A percentile compares a stretch with the other conserved stretches of the same genome.
Conservation (phyloP, 2,113 vertebrate genomes). For the Plecturocebus donacophilus region DNA sequence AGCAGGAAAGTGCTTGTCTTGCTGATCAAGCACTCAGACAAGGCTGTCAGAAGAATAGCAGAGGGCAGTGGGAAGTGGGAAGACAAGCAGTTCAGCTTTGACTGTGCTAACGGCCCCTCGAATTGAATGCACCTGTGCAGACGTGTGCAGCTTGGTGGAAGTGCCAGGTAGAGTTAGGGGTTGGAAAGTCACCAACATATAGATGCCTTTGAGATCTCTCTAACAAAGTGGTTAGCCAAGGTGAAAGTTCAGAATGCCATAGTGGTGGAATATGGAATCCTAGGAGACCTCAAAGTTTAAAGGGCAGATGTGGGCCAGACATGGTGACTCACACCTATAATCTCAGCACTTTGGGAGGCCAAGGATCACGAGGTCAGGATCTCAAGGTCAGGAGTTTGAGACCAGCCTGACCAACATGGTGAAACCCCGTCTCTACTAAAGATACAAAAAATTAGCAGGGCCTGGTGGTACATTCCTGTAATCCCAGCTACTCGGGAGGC, state of each 20-base stretch:
- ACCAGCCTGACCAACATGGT: too few relatives aligned
- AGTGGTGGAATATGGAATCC: background rate
- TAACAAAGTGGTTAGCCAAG: background rate
- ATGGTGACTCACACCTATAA: too few relatives aligned
- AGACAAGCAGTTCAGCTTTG: background rate
- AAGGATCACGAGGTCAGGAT: too few relatives aligned
- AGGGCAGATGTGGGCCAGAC: background rate
- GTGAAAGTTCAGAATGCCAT: too few relatives aligned
- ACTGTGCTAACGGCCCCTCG: accelerated
- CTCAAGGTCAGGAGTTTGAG: too few relatives aligned
- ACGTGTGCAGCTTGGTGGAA: background rate
- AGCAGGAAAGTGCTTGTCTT: background rate
- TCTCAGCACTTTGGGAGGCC: too few relatives aligned
- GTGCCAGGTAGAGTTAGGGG: background rate
- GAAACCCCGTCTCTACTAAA: too few relatives aligned
- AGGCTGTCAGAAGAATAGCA: background rate
- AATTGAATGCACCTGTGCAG: accelerated
- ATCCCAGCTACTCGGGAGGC: too few relatives aligned
- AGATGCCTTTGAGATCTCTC: background rate
- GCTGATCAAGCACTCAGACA: accelerated
- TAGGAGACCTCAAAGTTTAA: background rate
- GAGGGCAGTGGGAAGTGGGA: background rate
- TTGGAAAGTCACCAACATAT: accelerated
- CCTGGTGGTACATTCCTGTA: too few relatives aligned
- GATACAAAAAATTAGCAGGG: too few relatives aligned